A percentile compares a stretch with the other conserved stretches of the same genome.
Evolutionary conservation across 2,888 invertebrate genomes (phyloP).

Genomic region (Sphaerophoria taeniata): DNA sequence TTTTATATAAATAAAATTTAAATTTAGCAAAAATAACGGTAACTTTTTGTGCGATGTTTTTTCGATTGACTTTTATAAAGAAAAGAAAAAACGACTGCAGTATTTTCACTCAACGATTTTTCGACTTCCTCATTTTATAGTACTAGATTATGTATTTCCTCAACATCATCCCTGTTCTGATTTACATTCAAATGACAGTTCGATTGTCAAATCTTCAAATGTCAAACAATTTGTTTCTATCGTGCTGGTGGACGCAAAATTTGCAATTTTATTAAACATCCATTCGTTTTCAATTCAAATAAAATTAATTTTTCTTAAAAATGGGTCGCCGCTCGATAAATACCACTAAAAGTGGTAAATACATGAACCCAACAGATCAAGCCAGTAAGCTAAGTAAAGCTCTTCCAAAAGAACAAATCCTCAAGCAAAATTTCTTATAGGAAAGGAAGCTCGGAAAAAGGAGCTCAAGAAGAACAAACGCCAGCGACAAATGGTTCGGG

Average conservation of each 20-base stretch:
- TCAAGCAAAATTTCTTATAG: conserved; percentile 83
- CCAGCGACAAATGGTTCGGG: conserved; percentile 97
- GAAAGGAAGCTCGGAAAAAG: conserved; percentile 98
- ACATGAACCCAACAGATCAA: conserved; percentile 99
- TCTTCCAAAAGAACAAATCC: neutral
- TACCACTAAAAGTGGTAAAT: conserved; percentile 99
- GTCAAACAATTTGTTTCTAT: conserved; percentile 22
- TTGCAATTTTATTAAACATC: conserved; percentile 23
- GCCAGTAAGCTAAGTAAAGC: conserved; percentile 89
- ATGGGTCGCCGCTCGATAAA: conserved; percentile 99
- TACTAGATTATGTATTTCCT: too few species aligned
- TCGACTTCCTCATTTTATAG: too few species aligned
- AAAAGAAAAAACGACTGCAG: too few species aligned
- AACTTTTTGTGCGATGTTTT: too few species aligned
- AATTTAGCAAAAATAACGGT: too few species aligned
- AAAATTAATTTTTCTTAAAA: conserved; percentile 78
- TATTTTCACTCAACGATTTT: too few species aligned
- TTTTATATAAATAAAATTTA: neutral
- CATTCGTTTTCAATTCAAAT: neutral
- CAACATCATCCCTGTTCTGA: too few species aligned
- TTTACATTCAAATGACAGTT: conserved; percentile 8
- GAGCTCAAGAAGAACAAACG: conserved; percentile 99
- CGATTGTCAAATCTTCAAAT: neutral
- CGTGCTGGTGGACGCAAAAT: conserved; percentile 28
- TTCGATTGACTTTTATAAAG: too few species aligned